Conservation (phyloP, 2,797 vertebrate species). For the Brachymystax lenok region DNA sequence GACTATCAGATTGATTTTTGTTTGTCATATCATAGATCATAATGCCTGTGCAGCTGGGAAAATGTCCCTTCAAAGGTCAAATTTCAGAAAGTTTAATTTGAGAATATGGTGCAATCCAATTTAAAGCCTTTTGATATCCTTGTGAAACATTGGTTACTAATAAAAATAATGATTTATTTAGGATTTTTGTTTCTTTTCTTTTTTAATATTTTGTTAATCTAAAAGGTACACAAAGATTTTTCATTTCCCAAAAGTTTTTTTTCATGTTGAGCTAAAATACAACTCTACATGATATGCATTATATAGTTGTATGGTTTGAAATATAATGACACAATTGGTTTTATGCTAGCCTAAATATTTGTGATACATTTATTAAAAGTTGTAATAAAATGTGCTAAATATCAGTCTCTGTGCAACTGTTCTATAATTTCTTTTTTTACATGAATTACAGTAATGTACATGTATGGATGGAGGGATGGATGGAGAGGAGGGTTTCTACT, state of each 20-base stretch:
- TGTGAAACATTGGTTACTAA: constrained; percentile 19
- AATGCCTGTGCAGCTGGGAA: not conserved
- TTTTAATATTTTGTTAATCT: constrained; percentile 38
- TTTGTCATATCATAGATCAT: not conserved
- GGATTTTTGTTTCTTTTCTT: constrained; percentile 32
- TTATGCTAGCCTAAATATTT: not conserved
- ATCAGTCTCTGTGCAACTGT: constrained; percentile 13
- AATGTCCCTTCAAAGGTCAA: not conserved
- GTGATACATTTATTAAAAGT: constrained; percentile 59
- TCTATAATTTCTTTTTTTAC: not conserved
- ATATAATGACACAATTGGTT: constrained; percentile 42
- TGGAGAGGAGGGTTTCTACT: no score
- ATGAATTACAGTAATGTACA: no score
- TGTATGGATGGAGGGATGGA: no score
- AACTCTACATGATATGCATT: constrained; percentile 20
- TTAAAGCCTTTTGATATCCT: not conserved
- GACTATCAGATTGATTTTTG: not conserved
- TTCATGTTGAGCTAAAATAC: constrained; percentile 45
- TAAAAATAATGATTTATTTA: constrained; percentile 22
- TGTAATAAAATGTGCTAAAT: constrained; percentile 75
- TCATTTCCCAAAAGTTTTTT: constrained; percentile 42
- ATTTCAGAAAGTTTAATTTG: not conserved
- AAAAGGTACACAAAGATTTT: constrained; percentile 48
- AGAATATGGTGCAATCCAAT: constrained; percentile 1
- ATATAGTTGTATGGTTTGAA: constrained; percentile 55